Base-by-base conservation (phyloP, 64 coral and sea anemone species). In the Pachyseris speciosa region DNA sequence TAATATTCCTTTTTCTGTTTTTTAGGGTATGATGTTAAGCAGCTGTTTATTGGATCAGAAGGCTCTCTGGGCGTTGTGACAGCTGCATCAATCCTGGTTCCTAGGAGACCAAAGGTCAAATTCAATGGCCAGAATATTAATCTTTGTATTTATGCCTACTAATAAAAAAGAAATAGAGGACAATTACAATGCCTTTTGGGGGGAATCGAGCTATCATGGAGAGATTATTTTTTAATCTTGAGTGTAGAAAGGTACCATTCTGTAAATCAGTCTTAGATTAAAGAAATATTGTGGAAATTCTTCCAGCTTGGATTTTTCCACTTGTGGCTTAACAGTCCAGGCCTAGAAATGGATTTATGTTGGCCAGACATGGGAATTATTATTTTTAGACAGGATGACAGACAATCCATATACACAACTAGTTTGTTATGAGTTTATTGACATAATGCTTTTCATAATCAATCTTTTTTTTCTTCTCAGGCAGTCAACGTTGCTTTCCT, bases 41-140 rank as follows among this genome's bases (percentile, higher is more conserved):
- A 99, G 59, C 85, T 99, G 28, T 99, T 99, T 26, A 99, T 99
- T 71, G 97, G 97, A 60, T 91, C 93, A 60, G 97, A 99, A 69
- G 97, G 97, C 22, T 92, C 93, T 1, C 47, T 99, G 66, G 97
- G 94, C 45, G 74, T 99, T 15, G 64, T 99, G 26, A 99, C 97
- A 12, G 84, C 94, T 53, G 97, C 91, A 44, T 89, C 97, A 70
- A 90, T 99, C 53, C 90, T 95, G 69, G 90, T 90, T 17, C 97
- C 97, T 3, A 86, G 57, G 9, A 85, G 94, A 86, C 88, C 97
- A 39, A 93, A 95, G 84, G 94, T 96, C 36, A 12, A 4, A 7
- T 27, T 15, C 12, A 15, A 19, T 22, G 0, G 17, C 3, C 6
- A 16, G 3, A 52, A 22, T 66, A 66, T 16, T 64, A 30, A 67